phyloP scores from a whole-genome alignment of 2,888 invertebrate genomes.

The Zelleria hepariella region DNA sequence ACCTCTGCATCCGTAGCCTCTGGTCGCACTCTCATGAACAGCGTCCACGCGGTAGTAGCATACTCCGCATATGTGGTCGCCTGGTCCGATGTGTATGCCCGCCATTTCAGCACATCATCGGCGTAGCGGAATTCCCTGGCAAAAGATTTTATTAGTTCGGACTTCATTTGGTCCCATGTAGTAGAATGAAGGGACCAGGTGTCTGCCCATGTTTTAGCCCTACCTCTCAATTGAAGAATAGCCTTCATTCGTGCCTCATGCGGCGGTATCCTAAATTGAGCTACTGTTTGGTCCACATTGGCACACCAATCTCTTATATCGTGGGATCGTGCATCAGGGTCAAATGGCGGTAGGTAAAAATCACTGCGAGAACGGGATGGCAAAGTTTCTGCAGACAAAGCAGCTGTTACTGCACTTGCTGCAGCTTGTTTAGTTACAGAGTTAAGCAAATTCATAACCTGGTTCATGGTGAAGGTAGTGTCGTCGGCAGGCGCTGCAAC shows the following conservation, averaged over 20 bases:
- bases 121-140: neutral
- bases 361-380: conserved; percentile 2
- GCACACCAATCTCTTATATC: conserved; percentile 11
- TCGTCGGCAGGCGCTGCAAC: too few species aligned
- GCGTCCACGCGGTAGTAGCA: too few species aligned
- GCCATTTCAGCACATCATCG: too few species aligned
- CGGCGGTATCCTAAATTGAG: conserved; percentile 8
- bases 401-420: too few species aligned
- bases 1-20: too few species aligned
- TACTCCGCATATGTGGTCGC: too few species aligned
- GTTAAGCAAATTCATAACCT: too few species aligned
- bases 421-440: too few species aligned
- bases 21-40: too few species aligned
- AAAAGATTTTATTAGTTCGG: conserved; percentile 6
- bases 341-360: conserved; percentile 11
- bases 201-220: conserved; percentile 16
- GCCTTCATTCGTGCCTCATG: conserved; percentile 16
- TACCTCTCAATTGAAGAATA: conserved; percentile 13
- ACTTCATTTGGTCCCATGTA: conserved; percentile 14
- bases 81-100: too few species aligned
- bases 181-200: conserved; percentile 15
- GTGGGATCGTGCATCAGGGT: conserved; percentile 10
- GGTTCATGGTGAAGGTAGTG: too few species aligned
- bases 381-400: neutral
- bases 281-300: conserved; percentile 1